These are phyloP conservation scores for Scatophagus argus DNA, from an alignment of 2,113 vertebrate species.

Conservation along the genomic window DNA sequence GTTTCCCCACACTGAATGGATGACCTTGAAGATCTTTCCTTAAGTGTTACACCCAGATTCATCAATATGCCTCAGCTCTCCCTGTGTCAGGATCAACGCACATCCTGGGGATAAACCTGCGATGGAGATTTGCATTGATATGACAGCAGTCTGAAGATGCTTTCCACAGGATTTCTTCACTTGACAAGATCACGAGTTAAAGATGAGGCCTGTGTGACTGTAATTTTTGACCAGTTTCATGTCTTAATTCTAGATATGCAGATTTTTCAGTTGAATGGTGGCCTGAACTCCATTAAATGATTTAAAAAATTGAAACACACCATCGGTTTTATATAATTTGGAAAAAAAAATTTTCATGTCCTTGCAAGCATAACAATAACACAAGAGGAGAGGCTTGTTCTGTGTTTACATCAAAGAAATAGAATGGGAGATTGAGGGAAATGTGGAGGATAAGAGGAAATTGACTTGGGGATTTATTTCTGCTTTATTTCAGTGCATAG, in stretches of 20 bases:
- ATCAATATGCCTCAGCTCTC: constrained; percentile 43
- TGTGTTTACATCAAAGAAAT: constrained; percentile 3
- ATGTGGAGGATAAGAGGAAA: constrained; percentile 34
- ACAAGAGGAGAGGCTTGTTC: background rate
- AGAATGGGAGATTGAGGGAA: constrained; percentile 11
- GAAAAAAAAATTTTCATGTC: no score
- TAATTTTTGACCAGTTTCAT: constrained; percentile 7
- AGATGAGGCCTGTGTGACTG: constrained; percentile 16
- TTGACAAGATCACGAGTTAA: constrained; percentile 29
- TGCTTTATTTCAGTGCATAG: constrained; percentile 28
- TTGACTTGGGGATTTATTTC: constrained; percentile 41
- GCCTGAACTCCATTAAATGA: background rate
- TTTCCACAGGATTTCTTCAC: constrained; percentile 42
- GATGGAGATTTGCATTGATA: constrained; percentile 44
- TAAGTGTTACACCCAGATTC: constrained; percentile 19
- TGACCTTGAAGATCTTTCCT: constrained; percentile 34
- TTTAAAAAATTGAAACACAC: background rate
- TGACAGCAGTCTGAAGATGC: constrained; percentile 29
- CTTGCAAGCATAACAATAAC: background rate
- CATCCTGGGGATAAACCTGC: constrained; percentile 35
- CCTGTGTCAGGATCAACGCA: constrained; percentile 29
- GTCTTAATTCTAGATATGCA: constrained; percentile 4
- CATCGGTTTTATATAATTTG: no score
- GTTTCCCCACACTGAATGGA: background rate
- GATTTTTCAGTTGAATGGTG: background rate